phyloP scores from a whole-genome alignment of 2,113 vertebrate species.

The Pontoporia blainvillei region DNA sequence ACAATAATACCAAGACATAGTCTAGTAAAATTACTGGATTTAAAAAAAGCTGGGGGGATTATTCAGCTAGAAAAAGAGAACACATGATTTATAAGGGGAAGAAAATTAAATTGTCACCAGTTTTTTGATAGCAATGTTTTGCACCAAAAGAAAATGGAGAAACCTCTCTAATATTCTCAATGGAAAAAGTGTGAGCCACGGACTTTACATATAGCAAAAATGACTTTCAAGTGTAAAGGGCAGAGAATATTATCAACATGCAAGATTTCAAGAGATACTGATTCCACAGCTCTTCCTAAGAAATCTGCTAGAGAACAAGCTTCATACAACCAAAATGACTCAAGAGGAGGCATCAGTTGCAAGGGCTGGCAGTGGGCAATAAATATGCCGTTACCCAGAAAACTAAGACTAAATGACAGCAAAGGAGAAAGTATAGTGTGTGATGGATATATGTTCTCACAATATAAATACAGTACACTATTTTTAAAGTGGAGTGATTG shows the following conservation, averaged over 20 bases:
- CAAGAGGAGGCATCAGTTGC: not conserved
- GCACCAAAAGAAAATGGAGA: not conserved
- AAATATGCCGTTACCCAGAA: not conserved
- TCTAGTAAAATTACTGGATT: not conserved
- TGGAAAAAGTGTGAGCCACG: not conserved
- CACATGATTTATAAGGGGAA: not conserved
- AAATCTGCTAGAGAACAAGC: not conserved
- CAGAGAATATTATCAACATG: not conserved
- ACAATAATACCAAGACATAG: not conserved
- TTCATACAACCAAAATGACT: not conserved
- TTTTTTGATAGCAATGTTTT: not conserved
- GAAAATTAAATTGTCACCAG: not conserved
- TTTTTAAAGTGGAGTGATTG: not conserved
- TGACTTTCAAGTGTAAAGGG: not conserved
- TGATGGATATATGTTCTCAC: not conserved
- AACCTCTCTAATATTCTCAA: not conserved
- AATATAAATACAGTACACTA: not conserved
- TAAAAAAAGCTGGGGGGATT: not conserved
- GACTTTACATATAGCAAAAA: not conserved
- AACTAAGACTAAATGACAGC: not conserved
- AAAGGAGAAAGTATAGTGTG: not conserved
- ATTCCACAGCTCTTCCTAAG: not conserved
- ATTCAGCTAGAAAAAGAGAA: not conserved
- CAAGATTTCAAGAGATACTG: not conserved
- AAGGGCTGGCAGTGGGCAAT: not conserved